Evolutionary conservation across 2,888 invertebrate species (phyloP).

Genomic region (Oxytorus armatus): DNA sequence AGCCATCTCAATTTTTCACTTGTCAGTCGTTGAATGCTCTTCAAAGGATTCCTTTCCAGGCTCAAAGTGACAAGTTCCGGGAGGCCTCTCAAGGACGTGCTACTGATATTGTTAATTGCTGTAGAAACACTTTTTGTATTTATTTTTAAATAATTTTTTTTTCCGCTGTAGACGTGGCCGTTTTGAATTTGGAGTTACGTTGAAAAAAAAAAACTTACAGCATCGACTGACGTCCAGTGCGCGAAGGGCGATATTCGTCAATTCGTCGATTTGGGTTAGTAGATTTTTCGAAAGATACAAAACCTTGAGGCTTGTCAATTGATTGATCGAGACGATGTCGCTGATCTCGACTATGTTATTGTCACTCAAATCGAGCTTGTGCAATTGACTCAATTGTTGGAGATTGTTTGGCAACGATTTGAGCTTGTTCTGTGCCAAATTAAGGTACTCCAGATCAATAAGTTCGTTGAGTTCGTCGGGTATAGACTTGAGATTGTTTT

Average conservation of each 20-base stretch:
- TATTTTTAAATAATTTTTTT: not conserved
- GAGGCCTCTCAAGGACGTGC: slow-evolving; percentile 87
- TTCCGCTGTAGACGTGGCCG: not conserved
- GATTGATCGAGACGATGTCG: slow-evolving; percentile 72
- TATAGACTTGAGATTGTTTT: slow-evolving; percentile 87
- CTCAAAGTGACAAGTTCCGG: slow-evolving; percentile 88
- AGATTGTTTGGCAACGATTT: slow-evolving; percentile 85
- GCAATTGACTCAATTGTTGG: slow-evolving; percentile 86
- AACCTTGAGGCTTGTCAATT: slow-evolving; percentile 85
- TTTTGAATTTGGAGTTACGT: no score
- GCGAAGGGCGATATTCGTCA: slow-evolving; percentile 87
- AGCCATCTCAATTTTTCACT: slow-evolving; percentile 77
- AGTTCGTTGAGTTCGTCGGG: slow-evolving; percentile 82
- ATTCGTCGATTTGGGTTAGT: slow-evolving; percentile 86
- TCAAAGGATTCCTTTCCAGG: slow-evolving; percentile 87
- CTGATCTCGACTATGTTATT: slow-evolving; percentile 87
- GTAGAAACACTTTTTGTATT: slow-evolving; percentile 19
- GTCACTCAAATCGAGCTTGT: slow-evolving; percentile 87
- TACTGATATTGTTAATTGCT: slow-evolving; percentile 87
- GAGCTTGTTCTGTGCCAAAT: slow-evolving; percentile 86
- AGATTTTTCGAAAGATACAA: slow-evolving; percentile 89
- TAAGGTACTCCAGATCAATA: slow-evolving; percentile 85
- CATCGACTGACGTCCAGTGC: slow-evolving; percentile 88
- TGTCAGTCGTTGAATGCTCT: slow-evolving; percentile 74
- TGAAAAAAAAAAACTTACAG: slow-evolving; percentile 79